A percentile compares a stretch with the other conserved stretches of the same genome.
These are phyloP conservation scores for Sylvilagus bachmani DNA, from an alignment of 2,113 vertebrate genomes.

Conservation along the genomic window DNA sequence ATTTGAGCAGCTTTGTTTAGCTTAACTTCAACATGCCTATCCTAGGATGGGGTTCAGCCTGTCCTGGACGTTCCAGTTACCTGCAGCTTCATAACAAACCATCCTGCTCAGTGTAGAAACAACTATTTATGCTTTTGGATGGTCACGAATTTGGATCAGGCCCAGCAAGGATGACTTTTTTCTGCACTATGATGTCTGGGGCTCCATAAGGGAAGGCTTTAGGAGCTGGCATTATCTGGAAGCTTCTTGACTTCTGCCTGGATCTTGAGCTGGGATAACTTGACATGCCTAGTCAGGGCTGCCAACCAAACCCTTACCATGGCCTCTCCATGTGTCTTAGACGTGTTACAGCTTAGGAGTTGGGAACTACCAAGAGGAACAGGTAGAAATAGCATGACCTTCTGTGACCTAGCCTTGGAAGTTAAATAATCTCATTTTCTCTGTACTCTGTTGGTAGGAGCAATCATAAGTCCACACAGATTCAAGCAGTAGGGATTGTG, in stretches of 20 bases:
- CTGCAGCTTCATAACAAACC: background rate
- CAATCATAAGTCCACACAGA: background rate
- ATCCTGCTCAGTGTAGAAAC: background rate
- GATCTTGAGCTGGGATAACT: background rate
- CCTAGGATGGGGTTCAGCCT: background rate
- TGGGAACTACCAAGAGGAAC: background rate
- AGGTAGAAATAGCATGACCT: background rate
- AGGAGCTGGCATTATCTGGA: background rate
- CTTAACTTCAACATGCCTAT: background rate
- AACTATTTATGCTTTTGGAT: background rate
- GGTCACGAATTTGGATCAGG: background rate
- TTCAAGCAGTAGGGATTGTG: background rate
- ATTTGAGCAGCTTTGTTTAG: background rate
- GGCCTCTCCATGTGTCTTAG: background rate
- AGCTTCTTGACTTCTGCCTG: background rate
- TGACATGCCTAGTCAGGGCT: background rate
- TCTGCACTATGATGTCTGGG: background rate
- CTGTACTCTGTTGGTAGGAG: background rate
- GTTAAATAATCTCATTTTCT: background rate
- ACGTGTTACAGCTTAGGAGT: background rate
- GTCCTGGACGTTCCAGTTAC: background rate
- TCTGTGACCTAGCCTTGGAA: background rate
- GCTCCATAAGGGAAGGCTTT: background rate
- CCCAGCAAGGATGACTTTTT: background rate
- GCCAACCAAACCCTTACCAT: background rate